Base-by-base conservation (phyloP, 2,888 invertebrate species). In the Xestia c-nigrum region DNA sequence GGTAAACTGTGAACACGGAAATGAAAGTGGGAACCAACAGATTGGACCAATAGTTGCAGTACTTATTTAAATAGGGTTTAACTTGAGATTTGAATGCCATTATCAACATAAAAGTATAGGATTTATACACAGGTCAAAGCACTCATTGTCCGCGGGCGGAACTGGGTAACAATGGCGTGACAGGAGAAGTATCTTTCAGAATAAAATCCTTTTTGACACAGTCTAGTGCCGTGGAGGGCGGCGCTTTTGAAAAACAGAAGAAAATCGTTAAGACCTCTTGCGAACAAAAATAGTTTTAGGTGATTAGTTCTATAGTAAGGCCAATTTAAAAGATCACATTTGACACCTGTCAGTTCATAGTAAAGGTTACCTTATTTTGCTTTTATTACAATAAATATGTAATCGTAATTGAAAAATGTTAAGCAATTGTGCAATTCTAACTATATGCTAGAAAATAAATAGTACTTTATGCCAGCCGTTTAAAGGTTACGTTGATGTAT, bases 121-220 rank as follows among this genome's bases (percentile, higher is more conserved):
- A 40, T 65, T 40, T 55, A 63, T 57, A 38, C 3, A 71, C 64
- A 59, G 68, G 66, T 82, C 74, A 75, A 78, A 84, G 68, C 59
- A 40, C 24, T 75, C 68, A 70, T 80, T 80, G 77, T 86, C 63
- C n/a, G 19, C 40, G 14, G 14, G 64, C 64, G 78, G 75, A 81
- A 81, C 76, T 72, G 46, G 75, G 59, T 71, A 78, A 90, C 90
- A 89, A 90, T 78, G 67, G 80, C 68, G 31, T 40, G 76, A 77
- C 86, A 87, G 85, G 87, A 89, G 85, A 83, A 88, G 84, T 72
- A 74, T 78, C 80, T 84, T 77, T 84, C 76, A 80, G 78, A 87
- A 88, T 86, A 87, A 89, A 78, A 86, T 79, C 84, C 72, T 80
- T 87, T 89, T 80, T 78, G 81, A 80, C 76, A 78, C 71, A 74